phyloP scores from a whole-genome alignment of 2,888 invertebrate species.

The Xylota segnis region DNA sequence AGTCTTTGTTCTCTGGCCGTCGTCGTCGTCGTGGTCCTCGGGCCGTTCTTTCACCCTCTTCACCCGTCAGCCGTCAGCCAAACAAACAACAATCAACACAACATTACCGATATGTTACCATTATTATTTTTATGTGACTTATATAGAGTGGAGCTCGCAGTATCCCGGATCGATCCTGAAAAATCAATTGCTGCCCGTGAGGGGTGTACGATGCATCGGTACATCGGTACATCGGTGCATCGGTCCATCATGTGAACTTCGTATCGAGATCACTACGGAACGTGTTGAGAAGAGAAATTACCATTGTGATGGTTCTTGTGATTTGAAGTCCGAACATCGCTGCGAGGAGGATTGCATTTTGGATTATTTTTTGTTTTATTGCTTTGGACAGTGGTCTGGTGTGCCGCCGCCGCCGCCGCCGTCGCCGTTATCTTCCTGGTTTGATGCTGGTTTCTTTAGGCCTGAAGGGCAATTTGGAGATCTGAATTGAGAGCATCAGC shows the following conservation, averaged over 20 bases:
- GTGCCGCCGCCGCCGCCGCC: constrained; percentile 15
- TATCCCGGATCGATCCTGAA: constrained; percentile 55
- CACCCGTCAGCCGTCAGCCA: constrained; percentile 1
- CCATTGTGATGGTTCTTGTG: constrained; percentile 57
- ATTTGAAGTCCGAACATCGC: constrained; percentile 24
- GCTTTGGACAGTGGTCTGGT: constrained; percentile 38
- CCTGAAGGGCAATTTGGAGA: constrained; percentile 32
- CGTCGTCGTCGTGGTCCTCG: constrained; percentile 46
- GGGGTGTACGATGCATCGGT: background rate
- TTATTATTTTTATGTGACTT: constrained; percentile 73
- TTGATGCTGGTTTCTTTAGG: constrained; percentile 5
- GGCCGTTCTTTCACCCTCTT: constrained; percentile 8
- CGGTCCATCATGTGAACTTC: constrained; percentile 29
- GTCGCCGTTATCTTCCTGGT: constrained; percentile 49
- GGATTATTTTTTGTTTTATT: constrained; percentile 16
- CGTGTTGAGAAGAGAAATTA: constrained; percentile 74
- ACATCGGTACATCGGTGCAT: constrained; percentile 9
- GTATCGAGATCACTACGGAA: constrained; percentile 48
- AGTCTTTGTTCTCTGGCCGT: constrained; percentile 39
- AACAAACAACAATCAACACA: constrained; percentile 73
- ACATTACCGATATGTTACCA: constrained; percentile 73
- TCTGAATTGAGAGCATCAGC: constrained; percentile 37
- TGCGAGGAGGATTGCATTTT: constrained; percentile 27
- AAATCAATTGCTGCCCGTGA: constrained; percentile 56
- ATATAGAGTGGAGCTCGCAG: constrained; percentile 69